These are phyloP conservation scores for Heliconius hewitsoni DNA, from an alignment of 1,140 invertebrate species.

Conservation along the genomic window DNA sequence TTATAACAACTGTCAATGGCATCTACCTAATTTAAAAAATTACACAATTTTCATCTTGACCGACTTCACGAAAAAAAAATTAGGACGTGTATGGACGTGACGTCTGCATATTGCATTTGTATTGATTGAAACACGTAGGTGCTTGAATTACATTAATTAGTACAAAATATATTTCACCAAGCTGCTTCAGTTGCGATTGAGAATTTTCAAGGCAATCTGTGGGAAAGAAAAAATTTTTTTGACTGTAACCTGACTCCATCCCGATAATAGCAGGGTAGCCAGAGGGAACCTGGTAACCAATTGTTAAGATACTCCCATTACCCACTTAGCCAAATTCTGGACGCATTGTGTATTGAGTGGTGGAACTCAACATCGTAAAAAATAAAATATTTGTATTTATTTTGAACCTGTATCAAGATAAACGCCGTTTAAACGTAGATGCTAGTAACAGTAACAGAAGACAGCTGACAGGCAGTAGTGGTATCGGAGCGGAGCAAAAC, in stretches of 20 bases:
- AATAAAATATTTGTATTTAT: background rate
- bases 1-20: conserved; percentile 53
- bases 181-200: conserved; percentile 14
- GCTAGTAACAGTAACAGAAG: conserved; percentile 68
- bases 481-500: conserved; percentile 50
- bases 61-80: conserved; percentile 67
- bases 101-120: conserved; percentile 34
- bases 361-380: too few relatives aligned
- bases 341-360: too few relatives aligned
- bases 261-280: too few relatives aligned
- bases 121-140: conserved; percentile 42
- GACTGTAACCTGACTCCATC: too few relatives aligned
- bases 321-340: too few relatives aligned
- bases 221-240: conserved; percentile 25
- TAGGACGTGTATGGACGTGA: conserved; percentile 61
- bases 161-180: conserved; percentile 30
- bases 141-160: conserved; percentile 28
- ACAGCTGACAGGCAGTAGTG: conserved; percentile 71
- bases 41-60: conserved; percentile 73
- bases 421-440: conserved; percentile 66
- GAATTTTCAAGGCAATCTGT: conserved; percentile 38
- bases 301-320: too few relatives aligned
- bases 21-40: conserved; percentile 54
- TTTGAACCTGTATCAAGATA: background rate
- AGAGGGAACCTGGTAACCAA: too few relatives aligned